Evolutionary conservation across 2,113 vertebrate genomes (phyloP), one percentile per base, ranked within the genome.

Genomic region (Passer montanus): DNA sequence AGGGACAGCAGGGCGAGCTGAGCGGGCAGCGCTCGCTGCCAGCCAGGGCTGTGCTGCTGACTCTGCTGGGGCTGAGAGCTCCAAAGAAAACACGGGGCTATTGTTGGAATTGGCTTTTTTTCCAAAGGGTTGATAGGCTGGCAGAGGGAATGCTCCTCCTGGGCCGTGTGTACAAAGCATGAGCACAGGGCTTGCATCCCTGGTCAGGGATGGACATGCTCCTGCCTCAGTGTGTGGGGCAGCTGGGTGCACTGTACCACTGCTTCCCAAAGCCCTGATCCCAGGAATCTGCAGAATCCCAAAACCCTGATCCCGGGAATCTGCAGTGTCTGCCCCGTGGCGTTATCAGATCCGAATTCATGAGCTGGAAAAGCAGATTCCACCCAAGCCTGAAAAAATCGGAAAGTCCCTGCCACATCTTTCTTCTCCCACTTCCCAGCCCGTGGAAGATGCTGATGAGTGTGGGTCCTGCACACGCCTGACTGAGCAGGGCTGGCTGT

Each of bases 81-180:
- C 93, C 93, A 86, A 94, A 70, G 64, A 76, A 93, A 95, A 97
- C 92, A 89, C 14, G 0, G 26, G n/a, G 60, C 84, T 30, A 50
- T 95, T 94, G 89, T 93, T 86, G 49, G 72, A 1, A 9, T 59
- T 58, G 26, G 84, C 16, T 72, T 43, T 53, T 68, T 46, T 43
- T 35, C 10, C 55, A 17, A 39, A 78, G 76, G 43, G 68, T 2
- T 22, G 77, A 30, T 24, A 11, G 62, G 3, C 69, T 50, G 82
- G 81, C 82, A 67, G 21, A 2, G 37, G 30, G 50, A 84, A 27
- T 12, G 82, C 24, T 73, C 31, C 55, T 70, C 52, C 90, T 22
- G 84, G 89, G 83, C 74, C 27, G 10, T n/a, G 81, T 10, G 70
- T 18, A 6, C 16, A 14, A 49, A 81, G 78, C 47, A 33, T 2